A percentile compares a stretch with the other conserved stretches of the same genome.
These are phyloP conservation scores for Sebastes fasciatus DNA, from an alignment of 2,113 vertebrate species.

Conservation along the genomic window DNA sequence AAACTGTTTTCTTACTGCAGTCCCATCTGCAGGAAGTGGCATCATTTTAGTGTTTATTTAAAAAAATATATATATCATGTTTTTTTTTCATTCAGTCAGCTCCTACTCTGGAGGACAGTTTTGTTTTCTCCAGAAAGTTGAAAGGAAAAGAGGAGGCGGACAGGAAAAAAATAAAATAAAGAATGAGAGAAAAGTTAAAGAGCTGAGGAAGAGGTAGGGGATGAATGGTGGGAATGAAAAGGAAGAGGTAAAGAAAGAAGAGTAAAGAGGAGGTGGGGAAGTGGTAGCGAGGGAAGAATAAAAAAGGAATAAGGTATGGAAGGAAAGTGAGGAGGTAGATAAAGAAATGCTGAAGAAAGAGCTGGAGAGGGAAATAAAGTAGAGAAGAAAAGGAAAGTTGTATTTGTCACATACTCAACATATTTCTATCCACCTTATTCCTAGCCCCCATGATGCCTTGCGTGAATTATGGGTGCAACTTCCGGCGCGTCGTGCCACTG, in stretches of 20 bases:
- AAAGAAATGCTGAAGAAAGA: background rate
- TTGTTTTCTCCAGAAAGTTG: background rate
- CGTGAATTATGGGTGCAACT: too few relatives aligned
- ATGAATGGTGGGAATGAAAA: background rate
- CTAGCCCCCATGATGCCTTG: too few relatives aligned
- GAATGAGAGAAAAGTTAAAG: background rate
- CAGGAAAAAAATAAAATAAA: background rate
- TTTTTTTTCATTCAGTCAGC: background rate
- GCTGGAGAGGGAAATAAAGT: background rate
- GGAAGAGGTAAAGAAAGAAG: background rate
- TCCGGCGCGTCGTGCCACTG: too few relatives aligned
- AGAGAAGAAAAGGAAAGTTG: background rate
- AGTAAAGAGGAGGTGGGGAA: background rate
- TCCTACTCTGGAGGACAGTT: background rate
- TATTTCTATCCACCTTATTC: background rate
- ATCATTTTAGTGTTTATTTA: background rate
- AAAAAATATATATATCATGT: background rate
- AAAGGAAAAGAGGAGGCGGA: background rate
- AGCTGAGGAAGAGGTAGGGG: background rate
- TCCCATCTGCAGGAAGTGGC: constrained; percentile 8
- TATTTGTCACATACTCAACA: background rate
- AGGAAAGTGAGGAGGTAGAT: background rate
- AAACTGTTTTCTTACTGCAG: background rate
- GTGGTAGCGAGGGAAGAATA: background rate
- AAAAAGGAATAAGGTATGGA: background rate